Conservation (phyloP, 2,797 vertebrate genomes). For the Typhlichthys eigenmanni region DNA sequence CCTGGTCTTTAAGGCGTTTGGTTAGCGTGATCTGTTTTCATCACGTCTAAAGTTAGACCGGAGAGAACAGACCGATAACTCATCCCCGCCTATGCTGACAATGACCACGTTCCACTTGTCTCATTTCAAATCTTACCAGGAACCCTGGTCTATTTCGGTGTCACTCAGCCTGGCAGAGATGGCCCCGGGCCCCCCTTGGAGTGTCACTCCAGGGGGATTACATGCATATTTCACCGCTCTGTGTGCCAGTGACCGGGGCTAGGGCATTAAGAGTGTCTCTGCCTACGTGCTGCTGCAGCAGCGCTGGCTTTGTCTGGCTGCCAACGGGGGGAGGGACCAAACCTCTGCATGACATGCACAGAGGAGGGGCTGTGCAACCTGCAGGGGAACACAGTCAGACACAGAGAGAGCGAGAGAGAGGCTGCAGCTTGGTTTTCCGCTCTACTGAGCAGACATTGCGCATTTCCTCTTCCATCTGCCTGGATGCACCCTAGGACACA, state of each 20-base stretch:
- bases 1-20: neutral
- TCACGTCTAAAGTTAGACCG: slow-evolving; percentile 11
- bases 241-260: slow-evolving; percentile 58
- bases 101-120: slow-evolving; percentile 42
- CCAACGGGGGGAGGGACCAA: slow-evolving; percentile 82
- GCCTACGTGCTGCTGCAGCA: slow-evolving; percentile 81
- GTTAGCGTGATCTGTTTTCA: neutral
- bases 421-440: slow-evolving; percentile 47
- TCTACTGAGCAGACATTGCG: slow-evolving; percentile 32
- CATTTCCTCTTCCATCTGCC: slow-evolving; percentile 10
- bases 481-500: slow-evolving; percentile 18
- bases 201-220: slow-evolving; percentile 76
- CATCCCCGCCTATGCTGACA: slow-evolving; percentile 19
- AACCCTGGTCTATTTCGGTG: slow-evolving; percentile 70
- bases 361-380: slow-evolving; percentile 77
- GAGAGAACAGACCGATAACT: slow-evolving; percentile 3
- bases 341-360: slow-evolving; percentile 54
- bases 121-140: slow-evolving; percentile 63
- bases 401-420: slow-evolving; percentile 48
- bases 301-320: slow-evolving; percentile 87
- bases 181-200: slow-evolving; percentile 24
- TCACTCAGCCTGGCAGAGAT: slow-evolving; percentile 41
- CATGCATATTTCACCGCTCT: slow-evolving; percentile 64
- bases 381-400: slow-evolving; percentile 47
- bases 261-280: slow-evolving; percentile 71